Base-by-base conservation (phyloP, 2,797 vertebrate species). In the Peromyscus melanophrys region DNA sequence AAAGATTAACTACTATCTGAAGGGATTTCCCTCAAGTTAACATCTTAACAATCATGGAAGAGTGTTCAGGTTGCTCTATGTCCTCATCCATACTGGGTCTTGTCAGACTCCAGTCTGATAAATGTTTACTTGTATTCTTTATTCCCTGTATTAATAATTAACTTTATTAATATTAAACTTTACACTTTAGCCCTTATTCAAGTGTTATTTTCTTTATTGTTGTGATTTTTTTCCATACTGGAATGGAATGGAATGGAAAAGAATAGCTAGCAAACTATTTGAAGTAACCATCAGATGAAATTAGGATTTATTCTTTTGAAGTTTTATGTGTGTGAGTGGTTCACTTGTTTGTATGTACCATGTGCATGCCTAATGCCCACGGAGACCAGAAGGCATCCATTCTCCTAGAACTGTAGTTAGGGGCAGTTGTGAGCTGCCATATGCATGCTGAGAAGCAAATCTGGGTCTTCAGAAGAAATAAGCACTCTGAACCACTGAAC, bases 161-260 rank as follows among this genome's bases (percentile, higher is more conserved):
- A 6, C 46, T 82, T 92, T 61, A 43, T 82, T 96, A 89, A n/a
- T 89, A 37, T 69, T 83, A 69, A 27, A 55, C 71, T 73, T 67
- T 61, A 85, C 34, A 65, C 82, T 89, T 23, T 52, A 73, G 19
- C 52, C 61, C 69, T 80, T 82, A 78, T 63, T 89, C 37, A 95
- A 87, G 37, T 81, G 6, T 93, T 95, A 43, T 95, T 96, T 96
- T 94, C 71, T 19, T 83, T 49, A 92, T 75, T 76, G 31, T 86
- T 92, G 93, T 93, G 73, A 93, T 43, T 81, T 69, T 40, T 81
- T 96, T 93, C 88, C 88, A n/a, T n/a, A n/a, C n/a, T n/a, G n/a
- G n/a, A n/a, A n/a, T n/a, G n/a, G n/a, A n/a, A n/a, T n/a, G n/a
- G n/a, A n/a, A n/a, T n/a, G n/a, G n/a, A n/a, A 89, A 89, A 96